Percentiles rank a stretch among this genome's conserved stretches.
phyloP scores from a whole-genome alignment of 2,113 vertebrate species.

The Nycticebus coucang region DNA sequence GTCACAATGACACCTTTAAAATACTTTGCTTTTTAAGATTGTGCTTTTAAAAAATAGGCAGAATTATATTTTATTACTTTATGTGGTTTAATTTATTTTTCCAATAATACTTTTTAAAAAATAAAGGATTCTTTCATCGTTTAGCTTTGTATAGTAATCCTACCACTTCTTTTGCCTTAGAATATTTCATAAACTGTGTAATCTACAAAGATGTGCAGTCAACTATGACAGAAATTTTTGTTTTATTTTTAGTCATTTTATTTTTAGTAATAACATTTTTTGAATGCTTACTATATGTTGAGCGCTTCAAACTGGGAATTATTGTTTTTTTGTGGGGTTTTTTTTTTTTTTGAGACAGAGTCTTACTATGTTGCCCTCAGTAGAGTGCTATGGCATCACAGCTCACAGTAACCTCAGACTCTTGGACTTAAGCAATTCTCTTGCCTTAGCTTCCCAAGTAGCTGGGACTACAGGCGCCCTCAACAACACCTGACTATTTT shows the following conservation, averaged over 20 bases:
- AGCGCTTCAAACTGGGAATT: background rate
- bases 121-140: background rate
- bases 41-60: conserved; percentile 24
- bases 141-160: background rate
- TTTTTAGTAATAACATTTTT: background rate
- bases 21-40: conserved; percentile 2
- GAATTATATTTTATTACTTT: conserved; percentile 19
- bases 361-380: no score
- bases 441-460: no score
- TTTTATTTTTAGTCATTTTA: conserved; percentile 15
- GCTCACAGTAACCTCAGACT: no score
- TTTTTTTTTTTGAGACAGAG: no score
- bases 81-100: background rate
- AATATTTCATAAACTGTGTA: conserved; percentile 21
- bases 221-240: background rate
- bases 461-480: no score
- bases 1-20: background rate
- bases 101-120: background rate
- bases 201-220: background rate
- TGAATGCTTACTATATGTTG: background rate
- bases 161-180: background rate
- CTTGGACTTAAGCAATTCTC: no score
- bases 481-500: no score
- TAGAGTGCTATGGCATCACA: no score
- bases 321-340: no score